Evolutionary conservation across 2,113 vertebrate species (phyloP).

Genomic region (Saccopteryx bilineata): DNA sequence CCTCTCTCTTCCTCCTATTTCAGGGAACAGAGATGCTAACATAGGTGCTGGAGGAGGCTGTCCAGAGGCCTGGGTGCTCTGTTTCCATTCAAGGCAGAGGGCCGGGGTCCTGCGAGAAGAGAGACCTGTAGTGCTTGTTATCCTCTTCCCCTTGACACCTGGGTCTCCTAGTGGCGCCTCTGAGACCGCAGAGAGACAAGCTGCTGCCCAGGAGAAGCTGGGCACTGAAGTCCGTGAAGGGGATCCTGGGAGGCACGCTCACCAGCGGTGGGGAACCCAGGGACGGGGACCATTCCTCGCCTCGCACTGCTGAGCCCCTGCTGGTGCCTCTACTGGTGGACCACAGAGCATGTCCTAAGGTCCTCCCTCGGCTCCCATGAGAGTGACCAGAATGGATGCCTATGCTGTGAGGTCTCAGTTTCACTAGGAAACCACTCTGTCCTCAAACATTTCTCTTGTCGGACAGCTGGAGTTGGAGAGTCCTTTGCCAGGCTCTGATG

Average conservation of each 20-base stretch:
- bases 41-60: not conserved
- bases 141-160: not conserved
- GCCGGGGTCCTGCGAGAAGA: not conserved
- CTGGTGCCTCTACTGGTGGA: not conserved
- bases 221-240: not conserved
- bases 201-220: not conserved
- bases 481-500: not conserved
- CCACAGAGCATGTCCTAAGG: not conserved
- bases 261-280: not conserved
- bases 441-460: not conserved
- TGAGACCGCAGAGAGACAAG: not conserved
- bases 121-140: no score
- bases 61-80: not conserved
- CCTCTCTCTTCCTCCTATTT: not conserved
- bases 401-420: not conserved
- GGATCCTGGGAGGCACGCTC: not conserved
- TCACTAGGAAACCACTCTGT: not conserved
- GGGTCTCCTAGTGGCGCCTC: not conserved
- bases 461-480: not conserved
- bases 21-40: not conserved
- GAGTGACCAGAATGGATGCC: not conserved
- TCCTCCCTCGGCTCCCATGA: not conserved
- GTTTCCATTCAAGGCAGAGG: not conserved
- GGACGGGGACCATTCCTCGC: not conserved
- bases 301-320: accelerated